Base-by-base conservation (phyloP, 2,797 vertebrate species). In the Pteropus rufus region DNA sequence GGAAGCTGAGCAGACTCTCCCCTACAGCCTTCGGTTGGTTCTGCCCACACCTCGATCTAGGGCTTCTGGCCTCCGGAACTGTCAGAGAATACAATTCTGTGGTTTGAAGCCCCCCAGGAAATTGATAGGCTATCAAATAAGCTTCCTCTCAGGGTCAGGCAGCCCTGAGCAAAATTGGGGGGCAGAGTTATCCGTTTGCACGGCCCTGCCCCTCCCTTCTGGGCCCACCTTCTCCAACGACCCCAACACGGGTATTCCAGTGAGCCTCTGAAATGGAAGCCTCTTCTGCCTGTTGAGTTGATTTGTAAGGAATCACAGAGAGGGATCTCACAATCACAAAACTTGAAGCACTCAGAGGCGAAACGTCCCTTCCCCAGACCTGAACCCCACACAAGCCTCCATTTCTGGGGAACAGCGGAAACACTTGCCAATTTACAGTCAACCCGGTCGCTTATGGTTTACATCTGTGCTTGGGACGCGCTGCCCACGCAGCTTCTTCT, bases 151-250 rank as follows among this genome's bases (percentile, higher is more conserved):
- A 2, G 29, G 7, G 44, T 46, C 73, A 76, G 58, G 21, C 0
- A 23, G 31, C 67, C 10, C 46, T 41, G 8, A 65, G 67, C 65
- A 41, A 34, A 41, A 10, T 2, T 10, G 18, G 1, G 23, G 10
- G 31, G 11, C n/a, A 18, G 15, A 7, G 41, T 0, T 0, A 0
- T 49, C 0, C 15, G 1, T n/a, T 44, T n/a, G 46, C 26, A 12
- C 58, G 11, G 19, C 58, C 41, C 44, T 4, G 16, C 5, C 11
- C 24, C 18, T 10, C 23, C 3, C 31, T 16, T 7, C 12, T 4
- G 0, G 21, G 3, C 41, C 21, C 1, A 0, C 49, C 49, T 70
- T 21, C 62, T 58, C 21, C 14, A 0, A 49, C 34, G 49, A 5
- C 49, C 41, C 23, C 1, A 0, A 39, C 23, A 16, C 1, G 0